Evolutionary conservation across 2,797 vertebrate species (phyloP).

Genomic region (Protonibea diacanthus): DNA sequence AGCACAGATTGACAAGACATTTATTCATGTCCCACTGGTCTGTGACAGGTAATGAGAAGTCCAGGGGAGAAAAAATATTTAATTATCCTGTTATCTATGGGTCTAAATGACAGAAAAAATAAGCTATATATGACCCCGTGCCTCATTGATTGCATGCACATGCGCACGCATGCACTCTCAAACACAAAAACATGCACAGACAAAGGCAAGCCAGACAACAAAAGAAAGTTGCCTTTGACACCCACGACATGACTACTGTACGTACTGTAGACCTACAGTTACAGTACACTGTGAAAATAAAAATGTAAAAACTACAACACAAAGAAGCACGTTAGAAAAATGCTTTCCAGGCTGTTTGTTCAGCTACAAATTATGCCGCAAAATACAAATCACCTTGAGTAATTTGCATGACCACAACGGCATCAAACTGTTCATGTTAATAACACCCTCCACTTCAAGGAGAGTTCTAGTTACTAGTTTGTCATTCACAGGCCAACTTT

Average conservation of each 20-base stretch:
- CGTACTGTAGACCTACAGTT: constrained; percentile 24
- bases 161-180: background rate
- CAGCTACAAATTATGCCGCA: constrained; percentile 46
- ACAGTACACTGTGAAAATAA: constrained; percentile 15
- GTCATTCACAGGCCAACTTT: constrained; percentile 70
- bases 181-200: constrained; percentile 29
- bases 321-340: constrained; percentile 18
- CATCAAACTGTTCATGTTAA: constrained; percentile 65
- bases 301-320: constrained; percentile 19
- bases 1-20: constrained; percentile 37
- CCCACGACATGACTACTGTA: constrained; percentile 1
- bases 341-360: constrained; percentile 37
- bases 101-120: constrained; percentile 38
- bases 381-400: constrained; percentile 66
- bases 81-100: constrained; percentile 57
- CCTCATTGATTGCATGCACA: constrained; percentile 40
- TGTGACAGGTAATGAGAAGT: constrained; percentile 59
- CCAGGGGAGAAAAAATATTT: constrained; percentile 40
- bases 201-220: constrained; percentile 47
- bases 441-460: constrained; percentile 65
- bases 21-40: constrained; percentile 47
- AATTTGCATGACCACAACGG: constrained; percentile 59
- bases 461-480: constrained; percentile 66
- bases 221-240: constrained; percentile 38
- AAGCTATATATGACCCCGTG: constrained; percentile 41